Evolutionary conservation across 2,113 vertebrate species (phyloP).

Genomic region (Sinocyclocheilus grahami): DNA sequence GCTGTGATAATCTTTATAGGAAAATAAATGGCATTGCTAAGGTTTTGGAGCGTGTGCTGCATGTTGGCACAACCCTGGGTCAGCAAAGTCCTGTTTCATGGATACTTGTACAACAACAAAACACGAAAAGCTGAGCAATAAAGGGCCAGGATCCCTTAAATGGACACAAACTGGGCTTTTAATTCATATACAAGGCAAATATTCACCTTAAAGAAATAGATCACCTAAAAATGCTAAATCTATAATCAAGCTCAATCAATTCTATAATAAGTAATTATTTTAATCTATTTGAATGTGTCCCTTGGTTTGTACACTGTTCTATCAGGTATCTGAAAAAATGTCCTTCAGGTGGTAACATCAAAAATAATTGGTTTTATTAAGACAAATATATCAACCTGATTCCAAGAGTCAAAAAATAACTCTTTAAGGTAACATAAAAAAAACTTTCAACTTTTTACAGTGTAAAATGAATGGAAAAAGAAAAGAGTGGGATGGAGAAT

Average conservation of each 20-base stretch:
- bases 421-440: not conserved
- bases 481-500: not conserved
- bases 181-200: not conserved
- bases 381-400: not conserved
- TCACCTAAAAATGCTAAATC: not conserved
- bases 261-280: not conserved
- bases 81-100: not conserved
- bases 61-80: constrained; percentile 57
- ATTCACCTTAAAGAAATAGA: not conserved
- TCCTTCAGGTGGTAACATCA: not conserved
- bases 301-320: not conserved
- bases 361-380: not conserved
- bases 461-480: not conserved
- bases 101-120: not conserved
- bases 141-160: not conserved
- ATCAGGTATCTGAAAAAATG: not conserved
- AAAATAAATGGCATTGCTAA: constrained; percentile 64
- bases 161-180: not conserved
- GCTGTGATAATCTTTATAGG: constrained; percentile 66
- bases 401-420: not conserved
- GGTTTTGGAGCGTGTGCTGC: constrained; percentile 62
- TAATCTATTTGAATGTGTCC: not conserved
- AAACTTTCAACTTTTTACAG: too few species aligned
- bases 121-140: not conserved
- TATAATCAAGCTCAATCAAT: not conserved